phyloP scores from a whole-genome alignment of 2,113 vertebrate genomes.

The Varanus salvator region DNA sequence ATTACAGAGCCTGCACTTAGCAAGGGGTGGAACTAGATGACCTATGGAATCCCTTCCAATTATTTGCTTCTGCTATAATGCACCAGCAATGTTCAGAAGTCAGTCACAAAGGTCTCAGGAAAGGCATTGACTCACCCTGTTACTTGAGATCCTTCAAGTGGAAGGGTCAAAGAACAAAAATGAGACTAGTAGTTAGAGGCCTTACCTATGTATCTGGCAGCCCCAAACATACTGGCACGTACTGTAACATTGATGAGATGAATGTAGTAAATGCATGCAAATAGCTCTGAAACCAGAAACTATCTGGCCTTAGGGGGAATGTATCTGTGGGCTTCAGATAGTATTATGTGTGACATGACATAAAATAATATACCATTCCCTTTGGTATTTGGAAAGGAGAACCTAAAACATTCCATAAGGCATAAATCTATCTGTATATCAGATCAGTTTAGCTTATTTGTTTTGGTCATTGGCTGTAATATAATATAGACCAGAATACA shows the following conservation, averaged over 20 bases:
- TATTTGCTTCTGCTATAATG: not conserved
- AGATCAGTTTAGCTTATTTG: not conserved
- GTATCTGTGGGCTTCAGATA: constrained; percentile 41
- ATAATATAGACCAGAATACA: not conserved
- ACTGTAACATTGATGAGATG: not conserved
- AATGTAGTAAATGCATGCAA: constrained; percentile 14
- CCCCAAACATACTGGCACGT: not conserved
- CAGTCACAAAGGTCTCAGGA: not conserved
- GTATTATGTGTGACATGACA: constrained; percentile 48
- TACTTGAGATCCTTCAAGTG: not conserved
- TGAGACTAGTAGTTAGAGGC: not conserved
- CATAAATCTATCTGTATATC: constrained; percentile 30
- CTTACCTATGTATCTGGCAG: not conserved
- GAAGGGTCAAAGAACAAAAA: not conserved
- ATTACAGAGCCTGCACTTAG: too few species aligned
- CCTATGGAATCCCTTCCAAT: too few species aligned
- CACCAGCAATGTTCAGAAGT: not conserved
- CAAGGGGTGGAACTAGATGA: too few species aligned
- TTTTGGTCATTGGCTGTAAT: not conserved
- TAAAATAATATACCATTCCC: constrained; percentile 50
- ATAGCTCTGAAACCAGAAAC: constrained; percentile 29
- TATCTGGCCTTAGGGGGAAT: constrained; percentile 55
- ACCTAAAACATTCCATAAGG: constrained; percentile 16
- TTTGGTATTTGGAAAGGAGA: not conserved
- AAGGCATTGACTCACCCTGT: not conserved